These are phyloP conservation scores for Galerucella pusilla DNA, from an alignment of 2,888 invertebrate genomes.

Conservation along the genomic window DNA sequence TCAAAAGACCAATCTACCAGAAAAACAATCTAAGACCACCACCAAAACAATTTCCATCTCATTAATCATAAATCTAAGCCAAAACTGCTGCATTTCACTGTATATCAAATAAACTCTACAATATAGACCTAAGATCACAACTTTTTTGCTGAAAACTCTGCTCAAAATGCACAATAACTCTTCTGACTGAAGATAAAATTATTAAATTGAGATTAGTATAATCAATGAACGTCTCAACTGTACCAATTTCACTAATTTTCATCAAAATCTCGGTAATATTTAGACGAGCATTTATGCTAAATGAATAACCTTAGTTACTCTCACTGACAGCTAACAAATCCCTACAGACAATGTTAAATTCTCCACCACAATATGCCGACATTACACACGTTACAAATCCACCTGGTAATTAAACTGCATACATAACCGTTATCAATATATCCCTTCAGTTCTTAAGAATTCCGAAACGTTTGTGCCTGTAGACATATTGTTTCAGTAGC, in stretches of 20 bases:
- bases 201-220: not conserved
- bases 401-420: constrained; percentile 24
- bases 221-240: not conserved
- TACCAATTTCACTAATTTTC: constrained; percentile 15
- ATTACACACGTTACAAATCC: constrained; percentile 19
- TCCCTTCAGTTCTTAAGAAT: constrained; percentile 7
- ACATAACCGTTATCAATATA: constrained; percentile 13
- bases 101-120: too few species aligned
- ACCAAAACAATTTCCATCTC: too few species aligned
- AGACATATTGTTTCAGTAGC: constrained; percentile 8
- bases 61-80: too few species aligned
- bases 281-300: constrained; percentile 10
- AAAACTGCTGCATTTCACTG: too few species aligned
- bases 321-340: constrained; percentile 21
- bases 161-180: too few species aligned
- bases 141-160: too few species aligned
- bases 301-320: constrained; percentile 8
- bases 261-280: constrained; percentile 12
- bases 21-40: too few species aligned
- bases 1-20: too few species aligned
- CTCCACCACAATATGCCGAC: constrained; percentile 1
- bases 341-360: constrained; percentile 12
- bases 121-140: too few species aligned
- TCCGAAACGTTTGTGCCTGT: not conserved
- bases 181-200: too few species aligned